A percentile compares a stretch with the other conserved stretches of the same genome.
phyloP scores from a whole-genome alignment of 1,140 invertebrate genomes.

The Drosophila repletoides region DNA sequence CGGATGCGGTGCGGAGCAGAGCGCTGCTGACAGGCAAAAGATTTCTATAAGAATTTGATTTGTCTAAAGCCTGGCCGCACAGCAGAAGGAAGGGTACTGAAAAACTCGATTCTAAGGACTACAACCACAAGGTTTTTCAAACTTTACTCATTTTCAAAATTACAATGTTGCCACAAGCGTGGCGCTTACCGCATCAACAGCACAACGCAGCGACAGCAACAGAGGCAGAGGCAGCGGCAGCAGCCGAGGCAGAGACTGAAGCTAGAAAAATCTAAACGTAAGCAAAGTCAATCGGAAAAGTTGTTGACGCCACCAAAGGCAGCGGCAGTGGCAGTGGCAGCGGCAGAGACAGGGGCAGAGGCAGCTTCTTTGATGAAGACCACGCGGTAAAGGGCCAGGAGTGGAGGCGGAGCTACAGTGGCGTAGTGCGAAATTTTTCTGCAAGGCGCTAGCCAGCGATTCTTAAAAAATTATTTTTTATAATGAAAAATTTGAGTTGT shows the following conservation, averaged over 20 bases:
- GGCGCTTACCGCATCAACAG: slow-evolving; percentile 61
- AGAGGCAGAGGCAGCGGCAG: background rate
- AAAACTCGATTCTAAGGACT: background rate
- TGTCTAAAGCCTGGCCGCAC: slow-evolving; percentile 25
- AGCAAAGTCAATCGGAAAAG: slow-evolving; percentile 81
- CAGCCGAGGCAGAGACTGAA: slow-evolving; percentile 19
- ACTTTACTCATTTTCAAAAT: slow-evolving; percentile 82
- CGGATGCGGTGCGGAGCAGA: slow-evolving; percentile 54
- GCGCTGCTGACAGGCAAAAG: slow-evolving; percentile 31
- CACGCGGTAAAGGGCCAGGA: slow-evolving; percentile 24
- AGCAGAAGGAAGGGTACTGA: slow-evolving; percentile 1
- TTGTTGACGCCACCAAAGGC: slow-evolving; percentile 47
- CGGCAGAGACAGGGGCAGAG: slow-evolving; percentile 17
- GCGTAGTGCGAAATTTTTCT: no score
- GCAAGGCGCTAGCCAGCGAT: no score
- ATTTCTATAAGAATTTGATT: slow-evolving; percentile 77
- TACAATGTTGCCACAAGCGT: slow-evolving; percentile 80
- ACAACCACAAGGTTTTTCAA: slow-evolving; percentile 71
- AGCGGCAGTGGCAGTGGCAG: slow-evolving; percentile 24
- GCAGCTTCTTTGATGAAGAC: slow-evolving; percentile 58
- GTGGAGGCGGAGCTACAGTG: slow-evolving; percentile 4
- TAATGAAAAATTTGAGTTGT: no score
- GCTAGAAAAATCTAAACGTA: slow-evolving; percentile 80
- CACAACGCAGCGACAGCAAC: background rate
- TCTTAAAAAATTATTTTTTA: no score